phyloP scores from a whole-genome alignment of 2,113 vertebrate genomes.

The Sterna hirundo region DNA sequence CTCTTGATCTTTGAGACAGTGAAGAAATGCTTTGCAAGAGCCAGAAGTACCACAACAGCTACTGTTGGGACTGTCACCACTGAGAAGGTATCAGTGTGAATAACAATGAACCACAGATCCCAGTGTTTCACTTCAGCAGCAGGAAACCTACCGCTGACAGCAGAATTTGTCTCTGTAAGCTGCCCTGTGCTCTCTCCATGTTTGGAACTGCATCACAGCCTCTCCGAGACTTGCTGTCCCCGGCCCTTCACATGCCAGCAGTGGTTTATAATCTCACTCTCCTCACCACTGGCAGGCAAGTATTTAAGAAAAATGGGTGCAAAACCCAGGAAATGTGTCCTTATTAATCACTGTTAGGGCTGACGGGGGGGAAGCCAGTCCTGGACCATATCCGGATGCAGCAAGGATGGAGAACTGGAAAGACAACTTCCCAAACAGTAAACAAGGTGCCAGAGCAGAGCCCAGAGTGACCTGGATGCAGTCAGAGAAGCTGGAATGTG shows the following conservation, averaged over 20 bases:
- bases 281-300: not conserved
- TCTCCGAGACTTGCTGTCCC: not conserved
- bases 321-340: constrained; percentile 1
- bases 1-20: not conserved
- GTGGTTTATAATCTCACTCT: not conserved
- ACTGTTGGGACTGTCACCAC: not conserved
- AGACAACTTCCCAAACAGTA: constrained; percentile 29
- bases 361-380: not conserved
- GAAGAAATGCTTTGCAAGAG: not conserved
- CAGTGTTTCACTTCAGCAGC: not conserved
- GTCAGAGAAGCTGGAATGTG: not conserved
- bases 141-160: not conserved
- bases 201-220: not conserved
- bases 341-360: constrained; percentile 58
- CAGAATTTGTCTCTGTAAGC: constrained; percentile 14
- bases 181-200: not conserved
- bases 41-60: not conserved
- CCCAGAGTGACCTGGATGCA: not conserved
- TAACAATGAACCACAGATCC: not conserved
- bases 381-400: not conserved
- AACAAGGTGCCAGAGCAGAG: constrained; percentile 26
- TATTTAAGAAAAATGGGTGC: constrained; percentile 51
- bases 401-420: constrained; percentile 23
- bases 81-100: not conserved
- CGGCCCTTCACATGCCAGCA: not conserved